A percentile compares a stretch with the other conserved stretches of the same genome.
phyloP scores from a whole-genome alignment of 1,140 invertebrate genomes.

The Cherax destructor region DNA sequence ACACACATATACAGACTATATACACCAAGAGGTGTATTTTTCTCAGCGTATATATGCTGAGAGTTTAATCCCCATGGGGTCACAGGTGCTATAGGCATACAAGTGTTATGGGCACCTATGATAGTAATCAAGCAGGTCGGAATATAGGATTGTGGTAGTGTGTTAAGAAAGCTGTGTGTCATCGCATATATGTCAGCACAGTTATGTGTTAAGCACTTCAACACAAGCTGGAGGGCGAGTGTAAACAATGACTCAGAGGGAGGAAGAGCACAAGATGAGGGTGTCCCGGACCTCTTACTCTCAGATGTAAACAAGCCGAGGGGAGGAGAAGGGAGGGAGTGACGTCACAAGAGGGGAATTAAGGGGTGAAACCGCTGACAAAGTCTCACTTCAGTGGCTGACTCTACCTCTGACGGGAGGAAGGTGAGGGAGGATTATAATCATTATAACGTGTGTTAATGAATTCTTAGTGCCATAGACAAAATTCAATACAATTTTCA shows the following conservation, averaged over 20 bases:
- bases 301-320: neutral
- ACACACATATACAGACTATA: too few relatives aligned
- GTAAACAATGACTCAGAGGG: constrained; percentile 14
- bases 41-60: too few relatives aligned
- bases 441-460: too few relatives aligned
- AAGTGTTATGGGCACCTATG: neutral
- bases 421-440: too few relatives aligned
- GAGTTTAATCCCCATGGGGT: too few relatives aligned
- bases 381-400: too few relatives aligned
- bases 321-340: neutral
- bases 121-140: neutral
- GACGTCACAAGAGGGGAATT: neutral
- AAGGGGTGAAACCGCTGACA: too few relatives aligned
- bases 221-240: neutral
- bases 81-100: neutral
- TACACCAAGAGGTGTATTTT: too few relatives aligned
- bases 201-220: neutral
- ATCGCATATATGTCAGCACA: neutral
- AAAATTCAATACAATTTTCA: too few relatives aligned
- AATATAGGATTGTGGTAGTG: too few relatives aligned
- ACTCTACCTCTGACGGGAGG: too few relatives aligned
- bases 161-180: neutral
- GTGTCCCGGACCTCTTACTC: neutral
- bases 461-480: too few relatives aligned
- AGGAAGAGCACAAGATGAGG: constrained; percentile 9